phyloP scores from a whole-genome alignment of 2,888 invertebrate genomes.

The Aphodius sticticus region DNA sequence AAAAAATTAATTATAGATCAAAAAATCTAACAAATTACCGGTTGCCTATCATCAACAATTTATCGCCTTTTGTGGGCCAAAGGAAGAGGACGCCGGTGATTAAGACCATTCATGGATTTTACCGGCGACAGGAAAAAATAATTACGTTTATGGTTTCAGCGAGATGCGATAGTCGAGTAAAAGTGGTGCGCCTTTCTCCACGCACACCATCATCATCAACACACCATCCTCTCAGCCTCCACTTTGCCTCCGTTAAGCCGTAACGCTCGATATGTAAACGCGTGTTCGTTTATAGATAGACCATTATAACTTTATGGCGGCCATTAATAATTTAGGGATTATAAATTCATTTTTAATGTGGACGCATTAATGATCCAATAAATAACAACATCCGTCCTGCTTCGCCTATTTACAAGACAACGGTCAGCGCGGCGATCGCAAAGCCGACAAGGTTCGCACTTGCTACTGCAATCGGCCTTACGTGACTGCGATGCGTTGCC shows the following conservation, averaged over 20 bases:
- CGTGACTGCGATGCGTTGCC: constrained; percentile 5
- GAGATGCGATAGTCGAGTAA: not conserved
- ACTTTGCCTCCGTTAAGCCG: not conserved
- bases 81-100: not conserved
- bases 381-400: constrained; percentile 28
- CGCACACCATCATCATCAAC: not conserved
- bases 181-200: not conserved
- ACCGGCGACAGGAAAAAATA: not conserved
- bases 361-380: constrained; percentile 30
- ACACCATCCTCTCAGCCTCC: not conserved
- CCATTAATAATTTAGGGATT: constrained; percentile 32
- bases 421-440: constrained; percentile 13
- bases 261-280: constrained; percentile 8
- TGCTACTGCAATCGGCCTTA: not conserved
- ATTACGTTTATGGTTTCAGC: not conserved
- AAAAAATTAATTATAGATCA: not conserved
- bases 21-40: not conserved
- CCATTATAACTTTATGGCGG: constrained; percentile 30
- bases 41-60: not conserved
- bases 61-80: not conserved
- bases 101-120: not conserved
- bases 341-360: constrained; percentile 33
- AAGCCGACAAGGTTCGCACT: constrained; percentile 27
- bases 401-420: constrained; percentile 30
- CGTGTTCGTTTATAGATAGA: constrained; percentile 24